Percentiles rank a stretch among this genome's conserved stretches.
phyloP scores from a whole-genome alignment of 2,888 invertebrate species.

The Mesochorus sp. region DNA sequence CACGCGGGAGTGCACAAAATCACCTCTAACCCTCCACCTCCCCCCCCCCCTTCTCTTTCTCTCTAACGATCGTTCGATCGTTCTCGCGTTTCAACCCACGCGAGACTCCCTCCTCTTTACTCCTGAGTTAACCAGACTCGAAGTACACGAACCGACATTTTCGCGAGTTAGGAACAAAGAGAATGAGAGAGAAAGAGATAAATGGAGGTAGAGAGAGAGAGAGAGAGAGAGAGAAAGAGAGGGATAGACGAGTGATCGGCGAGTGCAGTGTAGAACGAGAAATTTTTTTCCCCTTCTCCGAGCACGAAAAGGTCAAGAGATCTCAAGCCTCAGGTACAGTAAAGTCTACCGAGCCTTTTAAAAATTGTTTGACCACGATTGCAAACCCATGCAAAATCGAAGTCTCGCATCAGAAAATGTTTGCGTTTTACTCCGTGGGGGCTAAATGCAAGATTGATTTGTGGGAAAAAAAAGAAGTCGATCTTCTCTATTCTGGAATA shows the following conservation, averaged over 20 bases:
- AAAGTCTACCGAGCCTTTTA: neutral
- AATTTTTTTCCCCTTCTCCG: neutral
- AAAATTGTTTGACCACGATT: neutral
- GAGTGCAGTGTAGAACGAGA: constrained; percentile 5
- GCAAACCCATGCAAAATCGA: too few relatives aligned
- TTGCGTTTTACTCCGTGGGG: too few relatives aligned
- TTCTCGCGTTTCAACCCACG: constrained; percentile 36
- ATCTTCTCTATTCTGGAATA: too few relatives aligned
- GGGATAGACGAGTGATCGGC: constrained; percentile 13
- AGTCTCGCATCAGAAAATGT: too few relatives aligned
- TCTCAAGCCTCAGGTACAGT: constrained; percentile 4
- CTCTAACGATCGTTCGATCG: constrained; percentile 28
- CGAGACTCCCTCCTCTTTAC: constrained; percentile 12
- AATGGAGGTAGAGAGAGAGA: neutral
- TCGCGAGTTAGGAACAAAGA: constrained; percentile 11
- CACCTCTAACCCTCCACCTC: neutral
- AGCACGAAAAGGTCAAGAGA: constrained; percentile 54
- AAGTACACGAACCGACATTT: constrained; percentile 29
- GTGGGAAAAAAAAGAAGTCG: too few relatives aligned
- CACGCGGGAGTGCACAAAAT: constrained; percentile 32
- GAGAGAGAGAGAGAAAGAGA: constrained; percentile 8
- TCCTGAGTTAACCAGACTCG: constrained; percentile 3
- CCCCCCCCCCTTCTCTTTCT: neutral
- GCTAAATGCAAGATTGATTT: too few relatives aligned
- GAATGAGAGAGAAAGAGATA: constrained; percentile 12